Conservation (phyloP, 2,797 vertebrate genomes). For the Neostethus bicornis region DNA sequence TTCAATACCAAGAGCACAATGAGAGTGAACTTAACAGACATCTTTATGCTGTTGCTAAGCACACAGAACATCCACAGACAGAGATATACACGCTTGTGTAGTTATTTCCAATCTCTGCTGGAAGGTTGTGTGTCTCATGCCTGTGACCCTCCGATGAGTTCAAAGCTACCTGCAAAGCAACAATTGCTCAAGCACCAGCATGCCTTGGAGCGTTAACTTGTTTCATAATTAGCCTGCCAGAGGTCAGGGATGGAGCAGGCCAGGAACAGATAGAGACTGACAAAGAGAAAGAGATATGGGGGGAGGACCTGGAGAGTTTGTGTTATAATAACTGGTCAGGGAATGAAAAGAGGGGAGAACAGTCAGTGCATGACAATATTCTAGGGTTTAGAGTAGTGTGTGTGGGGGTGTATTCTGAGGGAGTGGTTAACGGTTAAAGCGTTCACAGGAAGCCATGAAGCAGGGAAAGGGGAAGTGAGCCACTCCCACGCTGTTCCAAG, state of each 20-base stretch:
- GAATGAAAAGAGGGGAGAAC: constrained; percentile 40
- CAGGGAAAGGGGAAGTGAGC: constrained; percentile 81
- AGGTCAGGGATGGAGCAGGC: constrained; percentile 20
- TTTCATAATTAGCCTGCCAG: constrained; percentile 37
- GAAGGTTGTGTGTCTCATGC: neutral
- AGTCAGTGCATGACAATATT: constrained; percentile 38
- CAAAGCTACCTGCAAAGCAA: constrained; percentile 12
- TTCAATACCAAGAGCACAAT: constrained; percentile 5
- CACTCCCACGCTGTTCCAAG: constrained; percentile 76
- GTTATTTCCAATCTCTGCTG: too few relatives aligned
- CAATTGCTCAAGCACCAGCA: constrained; percentile 16
- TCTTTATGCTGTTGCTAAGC: constrained; percentile 49
- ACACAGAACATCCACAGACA: constrained; percentile 13
- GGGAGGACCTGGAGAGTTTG: constrained; percentile 32
- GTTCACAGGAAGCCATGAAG: constrained; percentile 74
- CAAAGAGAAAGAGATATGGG: constrained; percentile 24
- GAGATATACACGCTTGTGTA: neutral
- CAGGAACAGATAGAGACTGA: constrained; percentile 18
- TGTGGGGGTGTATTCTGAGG: constrained; percentile 59
- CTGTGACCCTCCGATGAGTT: constrained; percentile 2
- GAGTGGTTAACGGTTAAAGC: constrained; percentile 77
- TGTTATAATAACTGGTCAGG: constrained; percentile 37
- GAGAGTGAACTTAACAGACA: constrained; percentile 8
- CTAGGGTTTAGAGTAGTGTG: constrained; percentile 37
- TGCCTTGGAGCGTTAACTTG: constrained; percentile 16